Conservation (phyloP, 2,888 invertebrate genomes). For the Altica lythri region DNA sequence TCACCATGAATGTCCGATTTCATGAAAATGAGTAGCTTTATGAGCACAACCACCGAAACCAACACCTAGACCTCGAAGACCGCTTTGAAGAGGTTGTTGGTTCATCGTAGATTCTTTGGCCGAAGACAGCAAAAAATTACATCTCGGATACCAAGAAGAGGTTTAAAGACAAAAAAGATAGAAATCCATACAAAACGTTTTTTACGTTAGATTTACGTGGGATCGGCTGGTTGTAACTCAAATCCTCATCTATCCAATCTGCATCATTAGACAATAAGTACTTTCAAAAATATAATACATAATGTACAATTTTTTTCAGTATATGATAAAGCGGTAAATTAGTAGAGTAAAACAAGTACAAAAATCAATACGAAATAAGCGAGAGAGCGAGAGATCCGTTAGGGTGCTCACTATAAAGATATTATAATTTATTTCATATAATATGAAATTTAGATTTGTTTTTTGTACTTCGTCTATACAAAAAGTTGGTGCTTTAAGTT, state of each 20-base stretch:
- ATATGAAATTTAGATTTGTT: too few relatives aligned
- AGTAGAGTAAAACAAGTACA: too few relatives aligned
- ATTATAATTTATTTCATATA: too few relatives aligned
- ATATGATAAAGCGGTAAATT: too few relatives aligned
- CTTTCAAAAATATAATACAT: slow-evolving; percentile 15
- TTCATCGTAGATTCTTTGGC: slow-evolving; percentile 86
- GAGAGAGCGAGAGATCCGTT: too few relatives aligned
- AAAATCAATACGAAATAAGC: too few relatives aligned
- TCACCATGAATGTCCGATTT: slow-evolving; percentile 97
- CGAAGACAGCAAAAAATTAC: slow-evolving; percentile 97
- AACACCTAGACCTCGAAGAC: slow-evolving; percentile 97
- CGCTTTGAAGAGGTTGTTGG: slow-evolving; percentile 84
- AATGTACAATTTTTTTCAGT: slow-evolving; percentile 22
- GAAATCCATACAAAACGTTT: slow-evolving; percentile 36
- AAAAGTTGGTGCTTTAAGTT: slow-evolving; percentile 8
- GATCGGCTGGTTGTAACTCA: slow-evolving; percentile 32
- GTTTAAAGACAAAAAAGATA: slow-evolving; percentile 19
- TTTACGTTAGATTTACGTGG: slow-evolving; percentile 40
- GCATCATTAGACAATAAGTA: slow-evolving; percentile 22
- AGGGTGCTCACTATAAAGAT: too few relatives aligned
- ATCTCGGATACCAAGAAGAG: slow-evolving; percentile 94
- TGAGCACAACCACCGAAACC: slow-evolving; percentile 96
- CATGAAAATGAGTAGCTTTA: slow-evolving; percentile 99
- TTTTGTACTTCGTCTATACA: not conserved
- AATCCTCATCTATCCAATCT: slow-evolving; percentile 45